These are phyloP conservation scores for Thalassarche chlororhynchos DNA, from an alignment of 2,113 vertebrate genomes.

Conservation along the genomic window DNA sequence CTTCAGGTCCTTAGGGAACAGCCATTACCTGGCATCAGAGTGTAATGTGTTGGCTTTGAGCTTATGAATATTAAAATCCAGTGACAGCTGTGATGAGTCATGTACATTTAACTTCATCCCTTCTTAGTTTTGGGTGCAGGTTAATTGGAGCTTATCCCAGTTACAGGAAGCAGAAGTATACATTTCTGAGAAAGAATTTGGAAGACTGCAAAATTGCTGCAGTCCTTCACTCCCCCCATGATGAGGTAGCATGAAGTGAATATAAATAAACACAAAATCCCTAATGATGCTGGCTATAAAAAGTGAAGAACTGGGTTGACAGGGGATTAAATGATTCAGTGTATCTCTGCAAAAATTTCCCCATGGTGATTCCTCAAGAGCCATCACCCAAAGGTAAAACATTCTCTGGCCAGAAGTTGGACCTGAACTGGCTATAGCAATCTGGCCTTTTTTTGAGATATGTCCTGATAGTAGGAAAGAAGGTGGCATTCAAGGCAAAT, in stretches of 20 bases:
- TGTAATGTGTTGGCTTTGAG: neutral
- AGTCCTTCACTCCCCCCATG: rapidly evolving
- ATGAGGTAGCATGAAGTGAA: neutral
- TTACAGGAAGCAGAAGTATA: neutral
- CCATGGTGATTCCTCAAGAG: neutral
- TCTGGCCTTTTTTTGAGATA: neutral
- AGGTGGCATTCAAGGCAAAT: neutral
- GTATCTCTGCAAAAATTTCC: neutral
- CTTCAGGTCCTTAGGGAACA: neutral
- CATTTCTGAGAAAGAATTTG: neutral
- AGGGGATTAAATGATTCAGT: neutral
- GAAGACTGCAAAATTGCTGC: neutral
- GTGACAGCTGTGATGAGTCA: neutral
- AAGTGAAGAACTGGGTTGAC: neutral
- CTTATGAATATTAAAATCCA: constrained; percentile 2
- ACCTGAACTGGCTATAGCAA: neutral
- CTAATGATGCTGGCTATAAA: neutral
- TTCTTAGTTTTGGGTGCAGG: neutral
- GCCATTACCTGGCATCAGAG: neutral
- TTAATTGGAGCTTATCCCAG: neutral
- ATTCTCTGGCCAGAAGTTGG: neutral
- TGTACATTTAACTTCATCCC: neutral
- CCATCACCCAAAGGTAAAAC: neutral
- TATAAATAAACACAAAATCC: neutral
- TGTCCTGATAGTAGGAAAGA: neutral